Evolutionary conservation across 2,113 vertebrate genomes (phyloP), one percentile per base, ranked within the genome.

Genomic region (Takifugu bimaculatus): DNA sequence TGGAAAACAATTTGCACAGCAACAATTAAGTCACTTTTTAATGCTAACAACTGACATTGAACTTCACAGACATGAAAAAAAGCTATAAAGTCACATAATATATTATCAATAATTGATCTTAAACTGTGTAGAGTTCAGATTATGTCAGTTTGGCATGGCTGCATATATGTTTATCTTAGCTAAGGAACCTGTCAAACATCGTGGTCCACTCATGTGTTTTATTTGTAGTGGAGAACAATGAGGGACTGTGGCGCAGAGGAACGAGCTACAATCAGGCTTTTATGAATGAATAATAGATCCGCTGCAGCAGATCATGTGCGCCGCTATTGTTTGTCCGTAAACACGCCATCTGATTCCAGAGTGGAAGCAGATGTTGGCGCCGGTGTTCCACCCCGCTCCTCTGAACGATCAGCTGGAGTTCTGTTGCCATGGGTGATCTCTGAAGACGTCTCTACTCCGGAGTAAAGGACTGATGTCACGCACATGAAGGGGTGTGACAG

Each of bases 401-500:
- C 26, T 57, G 50, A 57, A 12, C 32, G 49, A 58, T 66, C 27
- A 44, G 15, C 50, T 26, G 0, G 27, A 47, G 14, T n/a, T 42
- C 26, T 27, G 11, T 55, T n/a, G 26, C 0, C 20, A 32, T 56
- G 35, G 35, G 12, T 47, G 4, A 14, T 58, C 3, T 74, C 65
- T 79, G 4, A 66, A 54, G 61, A 28, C 44, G 15, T 63, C 35
- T 50, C 63, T 71, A 47, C 65, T 10, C 35, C 35, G 35, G 57
- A 56, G n/a, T 26, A 43, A 50, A 71, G 28, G 28, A 64, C 43
- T 32, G 42, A 48, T 48, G 26, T 49, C 55, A 45, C 44, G 13
- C 42, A 27, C 50, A 25, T 69, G 64, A 54, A 81, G 65, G 60
- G 66, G 45, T 5, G 50, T 51, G 50, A 29, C 68, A 62, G 74